Evolutionary conservation across 1,140 invertebrate genomes (phyloP), one percentile per base, ranked within the genome.

Genomic region (Drosophila insularis): DNA sequence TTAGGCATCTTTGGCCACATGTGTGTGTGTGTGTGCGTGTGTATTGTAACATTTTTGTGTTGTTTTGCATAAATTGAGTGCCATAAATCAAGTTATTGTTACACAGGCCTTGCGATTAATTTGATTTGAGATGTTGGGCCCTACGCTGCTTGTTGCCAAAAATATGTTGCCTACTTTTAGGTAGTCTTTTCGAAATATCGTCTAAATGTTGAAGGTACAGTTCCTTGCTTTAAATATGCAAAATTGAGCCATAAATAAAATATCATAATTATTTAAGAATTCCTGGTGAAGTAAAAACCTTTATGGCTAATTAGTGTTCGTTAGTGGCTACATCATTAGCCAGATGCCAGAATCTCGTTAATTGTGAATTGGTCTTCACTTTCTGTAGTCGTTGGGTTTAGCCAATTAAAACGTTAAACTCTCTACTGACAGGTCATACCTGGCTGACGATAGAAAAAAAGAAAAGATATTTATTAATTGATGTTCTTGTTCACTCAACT

Each of bases 81-180:
- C 13, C 72, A 80, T 87, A 89, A 87, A 89, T 82, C 80, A 82
- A 63, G 66, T 74, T 87, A 82, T 76, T 70, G 31, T 69, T 58
- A 32, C 27, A 21, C 32, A 50, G 56, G 46, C 60, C 46, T 65
- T 55, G 43, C 39, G 50, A 63, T 68, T 65, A 77, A 85, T 73
- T 71, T 66, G 55, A 68, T 68, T 81, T 69, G 39, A 69, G 14
- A 46, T 58, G 54, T 35, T 5, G 27, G 31, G 58, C 60, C 60
- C 54, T 37, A 35, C 7, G 1, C 32, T 32, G 31, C 32, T 11
- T 35, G 5, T 37, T 11, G 11, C 0, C 35, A 13, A 37, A 63
- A 58, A 17, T 17, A 8, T 63, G 17, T 50, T 11, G 35, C 35
- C 63, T 35, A 40, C 32, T 50, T 46, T 46, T 11, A 35, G 32